phyloP scores from a whole-genome alignment of 2,888 invertebrate species.

The Marasmarcha lunaedactyla region DNA sequence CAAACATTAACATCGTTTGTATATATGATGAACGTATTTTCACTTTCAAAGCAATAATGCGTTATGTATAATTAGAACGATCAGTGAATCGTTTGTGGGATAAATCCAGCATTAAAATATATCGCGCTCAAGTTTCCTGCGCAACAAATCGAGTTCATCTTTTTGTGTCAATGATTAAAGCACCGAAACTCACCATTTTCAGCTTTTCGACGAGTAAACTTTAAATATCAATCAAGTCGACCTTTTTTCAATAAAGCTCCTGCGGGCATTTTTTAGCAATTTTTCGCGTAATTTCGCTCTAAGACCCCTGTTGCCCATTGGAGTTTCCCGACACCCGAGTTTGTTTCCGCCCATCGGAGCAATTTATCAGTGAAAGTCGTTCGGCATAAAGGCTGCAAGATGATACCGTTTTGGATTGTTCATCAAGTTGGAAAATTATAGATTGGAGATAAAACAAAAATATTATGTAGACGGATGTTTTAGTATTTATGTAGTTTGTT shows the following conservation, averaged over 20 bases:
- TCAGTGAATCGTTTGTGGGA: constrained; percentile 42
- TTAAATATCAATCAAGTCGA: constrained; percentile 63
- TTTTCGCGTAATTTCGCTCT: constrained; percentile 56
- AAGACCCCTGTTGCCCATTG: constrained; percentile 37
- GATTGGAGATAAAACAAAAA: too few species aligned
- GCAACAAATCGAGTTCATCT: constrained; percentile 65
- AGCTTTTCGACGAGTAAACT: constrained; percentile 61
- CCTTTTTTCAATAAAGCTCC: constrained; percentile 65
- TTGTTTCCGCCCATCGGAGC: constrained; percentile 27
- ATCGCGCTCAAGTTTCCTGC: constrained; percentile 55
- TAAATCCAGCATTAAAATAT: constrained; percentile 54
- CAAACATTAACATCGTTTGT: not conserved
- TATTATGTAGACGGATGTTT: too few species aligned
- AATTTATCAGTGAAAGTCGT: constrained; percentile 27
- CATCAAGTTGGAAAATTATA: too few species aligned
- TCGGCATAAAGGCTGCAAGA: constrained; percentile 12
- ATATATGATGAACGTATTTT: not conserved
- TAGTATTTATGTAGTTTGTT: too few species aligned
- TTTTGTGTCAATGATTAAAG: constrained; percentile 55
- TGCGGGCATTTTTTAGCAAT: constrained; percentile 46
- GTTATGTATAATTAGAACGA: constrained; percentile 34
- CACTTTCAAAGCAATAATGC: not conserved
- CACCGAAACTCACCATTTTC: constrained; percentile 40
- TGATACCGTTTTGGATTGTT: not conserved
- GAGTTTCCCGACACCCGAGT: constrained; percentile 23